Base-by-base conservation (phyloP, 2,113 vertebrate species). In the Irena cyanogastra region DNA sequence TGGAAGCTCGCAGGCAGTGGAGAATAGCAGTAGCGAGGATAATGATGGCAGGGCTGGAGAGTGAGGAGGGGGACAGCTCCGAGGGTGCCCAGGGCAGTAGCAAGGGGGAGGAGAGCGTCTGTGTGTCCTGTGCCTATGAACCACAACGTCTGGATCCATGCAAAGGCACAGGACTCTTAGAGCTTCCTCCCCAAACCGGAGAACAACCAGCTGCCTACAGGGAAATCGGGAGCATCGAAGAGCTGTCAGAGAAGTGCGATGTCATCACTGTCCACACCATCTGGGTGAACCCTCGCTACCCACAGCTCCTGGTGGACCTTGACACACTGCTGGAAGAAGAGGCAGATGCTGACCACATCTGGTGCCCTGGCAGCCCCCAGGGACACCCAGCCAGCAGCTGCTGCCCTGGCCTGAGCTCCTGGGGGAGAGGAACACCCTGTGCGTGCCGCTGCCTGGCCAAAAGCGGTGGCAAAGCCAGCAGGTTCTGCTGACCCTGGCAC, bases 261-360 rank as follows among this genome's bases (percentile, higher is more conserved):
- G 8, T 4, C 45, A 9, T 77, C 35, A 26, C 4, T 7, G 16
- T 30, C 22, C 45, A 4, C 22, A 41, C 28, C 13, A 11, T 61
- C 35, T 77, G 56, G 44, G 35, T 61, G 16, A 77, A 21, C 16
- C 44, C 74, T 3, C 6, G 4, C 22, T 49, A 44, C 33, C n/a
- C 26, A 10, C 54, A 59, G 72, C 54, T 75, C 35, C 74, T 9
- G 28, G 57, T 3, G 57, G 21, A 39, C 3, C 45, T 28, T 0
- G 2, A 15, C 35, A 26, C 2, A 0, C 16, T 2, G 2, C 21
- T 15, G 35, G 28, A 33, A n/a, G n/a, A n/a, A n/a, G n/a, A n/a
- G n/a, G n/a, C n/a, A n/a, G n/a, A n/a, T n/a, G n/a, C n/a, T n/a
- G n/a, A n/a, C n/a, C n/a, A n/a, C n/a, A n/a, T n/a, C n/a, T n/a